Conservation (phyloP, 2,888 invertebrate genomes). For the Hypsopygia costalis region DNA sequence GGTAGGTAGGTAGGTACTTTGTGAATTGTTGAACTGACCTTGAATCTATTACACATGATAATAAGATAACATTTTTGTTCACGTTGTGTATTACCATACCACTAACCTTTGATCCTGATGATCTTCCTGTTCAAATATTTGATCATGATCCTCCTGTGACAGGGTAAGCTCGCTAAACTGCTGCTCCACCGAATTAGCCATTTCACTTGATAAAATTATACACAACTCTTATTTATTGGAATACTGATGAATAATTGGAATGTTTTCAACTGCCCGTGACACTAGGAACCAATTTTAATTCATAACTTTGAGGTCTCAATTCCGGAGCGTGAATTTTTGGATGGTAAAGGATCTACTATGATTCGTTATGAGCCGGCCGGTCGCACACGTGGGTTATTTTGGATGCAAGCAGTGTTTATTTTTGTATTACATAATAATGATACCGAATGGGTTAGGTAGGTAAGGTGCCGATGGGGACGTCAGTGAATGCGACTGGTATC, state of each 20-base stretch:
- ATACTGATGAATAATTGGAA: conserved; percentile 26
- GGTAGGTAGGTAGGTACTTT: no score
- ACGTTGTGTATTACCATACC: no score
- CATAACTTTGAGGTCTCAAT: not conserved
- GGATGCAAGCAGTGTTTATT: conserved; percentile 50
- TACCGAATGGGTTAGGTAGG: conserved; percentile 14
- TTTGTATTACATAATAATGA: conserved; percentile 62
- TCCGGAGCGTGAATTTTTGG: conserved; percentile 9
- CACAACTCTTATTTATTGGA: conserved; percentile 16
- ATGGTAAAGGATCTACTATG: conserved; percentile 10
- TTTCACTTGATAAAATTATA: conserved; percentile 37
- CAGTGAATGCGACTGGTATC: conserved; percentile 21
- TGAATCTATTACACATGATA: no score
- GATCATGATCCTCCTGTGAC: conserved; percentile 86
- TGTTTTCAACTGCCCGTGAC: conserved; percentile 2
- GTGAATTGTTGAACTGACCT: no score
- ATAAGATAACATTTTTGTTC: no score
- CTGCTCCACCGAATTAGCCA: conserved; percentile 79
- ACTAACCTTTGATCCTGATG: conserved; percentile 80
- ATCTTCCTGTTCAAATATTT: conserved; percentile 86
- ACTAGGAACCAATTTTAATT: not conserved
- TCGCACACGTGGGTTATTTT: conserved; percentile 59
- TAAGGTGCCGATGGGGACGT: conserved; percentile 20
- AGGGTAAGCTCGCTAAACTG: conserved; percentile 86
- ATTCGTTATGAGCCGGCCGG: conserved; percentile 25